Evolutionary conservation across 2,888 invertebrate species (phyloP), one percentile per base, ranked within the genome.

Genomic region (Sarcophaga subvicina): DNA sequence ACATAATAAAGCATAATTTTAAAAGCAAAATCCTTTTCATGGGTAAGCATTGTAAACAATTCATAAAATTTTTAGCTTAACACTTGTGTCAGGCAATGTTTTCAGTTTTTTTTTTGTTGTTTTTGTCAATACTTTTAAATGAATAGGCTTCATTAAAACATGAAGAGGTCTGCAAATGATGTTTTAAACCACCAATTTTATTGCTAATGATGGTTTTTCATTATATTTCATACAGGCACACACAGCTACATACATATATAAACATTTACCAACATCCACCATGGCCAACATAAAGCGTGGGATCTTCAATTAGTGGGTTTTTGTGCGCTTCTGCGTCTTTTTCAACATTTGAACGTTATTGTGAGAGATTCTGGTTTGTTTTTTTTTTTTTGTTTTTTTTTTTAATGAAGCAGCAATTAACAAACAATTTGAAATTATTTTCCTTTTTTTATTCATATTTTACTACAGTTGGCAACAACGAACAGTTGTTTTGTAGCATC

Each of bases 341-440:
- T 67, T 37, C 25, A 20, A 6, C 27, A 45, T 69, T 8, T 27
- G 6, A 66, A 47, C 45, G 17, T 63, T 25, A 22, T 22, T 60
- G 63, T 66, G 12, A 59, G 62, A 54, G 37, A 22, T 11, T 71
- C 20, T 71, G 25, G 80, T 27, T 45, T 71, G n/a, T 17, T 59
- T 12, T 59, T 59, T 59, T n/a, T 62, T 62, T 60, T 88, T 83
- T 78, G 71, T 80, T 14, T 60, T 17, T 14, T n/a, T 60, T 45
- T 88, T 85, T 78, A 70, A 78, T 86, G 66, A 86, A 88, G 90
- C 85, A 90, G 89, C 88, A 90, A 90, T 91, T 90, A 91, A 90
- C 90, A 90, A 90, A 89, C 90, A 90, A 90, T 90, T 91, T 89
- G 86, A 88, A 89, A 88, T 90, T 89, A 54, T 45, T 64, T 37